A percentile compares a stretch with the other conserved stretches of the same genome.
Conservation (phyloP, 2,797 vertebrate genomes). For the Podarcis siculus region DNA sequence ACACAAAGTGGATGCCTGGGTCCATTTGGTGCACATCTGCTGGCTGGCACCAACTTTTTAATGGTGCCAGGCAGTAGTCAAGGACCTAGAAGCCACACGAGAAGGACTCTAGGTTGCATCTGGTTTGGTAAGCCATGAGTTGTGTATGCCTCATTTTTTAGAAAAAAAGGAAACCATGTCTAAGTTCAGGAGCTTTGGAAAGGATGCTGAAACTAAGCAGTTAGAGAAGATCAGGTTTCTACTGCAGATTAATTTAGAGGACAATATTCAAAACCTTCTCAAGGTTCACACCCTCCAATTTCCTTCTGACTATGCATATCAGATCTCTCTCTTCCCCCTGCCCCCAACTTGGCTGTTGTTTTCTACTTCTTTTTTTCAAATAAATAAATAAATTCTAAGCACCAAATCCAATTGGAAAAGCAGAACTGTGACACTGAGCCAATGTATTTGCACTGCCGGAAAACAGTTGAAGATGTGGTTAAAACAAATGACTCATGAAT, state of each 20-base stretch:
- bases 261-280: neutral
- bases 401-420: neutral
- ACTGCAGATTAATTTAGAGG: neutral
- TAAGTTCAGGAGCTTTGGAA: neutral
- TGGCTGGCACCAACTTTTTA: neutral
- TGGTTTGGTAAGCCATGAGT: neutral
- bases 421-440: neutral
- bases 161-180: too few species aligned
- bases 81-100: neutral
- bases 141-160: neutral
- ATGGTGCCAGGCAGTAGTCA: neutral
- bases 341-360: neutral
- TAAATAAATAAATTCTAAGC: neutral
- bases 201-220: neutral
- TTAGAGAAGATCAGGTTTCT: neutral
- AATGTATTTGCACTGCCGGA: neutral
- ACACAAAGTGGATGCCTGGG: neutral
- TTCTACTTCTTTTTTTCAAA: neutral
- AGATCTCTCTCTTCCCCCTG: neutral
- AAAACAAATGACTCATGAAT: slow-evolving; percentile 22
- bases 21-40: too few species aligned
- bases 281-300: neutral
- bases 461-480: slow-evolving; percentile 8
- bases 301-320: neutral
- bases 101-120: neutral